phyloP scores from a whole-genome alignment of 2,113 vertebrate genomes.

The Salminus brasiliensis region DNA sequence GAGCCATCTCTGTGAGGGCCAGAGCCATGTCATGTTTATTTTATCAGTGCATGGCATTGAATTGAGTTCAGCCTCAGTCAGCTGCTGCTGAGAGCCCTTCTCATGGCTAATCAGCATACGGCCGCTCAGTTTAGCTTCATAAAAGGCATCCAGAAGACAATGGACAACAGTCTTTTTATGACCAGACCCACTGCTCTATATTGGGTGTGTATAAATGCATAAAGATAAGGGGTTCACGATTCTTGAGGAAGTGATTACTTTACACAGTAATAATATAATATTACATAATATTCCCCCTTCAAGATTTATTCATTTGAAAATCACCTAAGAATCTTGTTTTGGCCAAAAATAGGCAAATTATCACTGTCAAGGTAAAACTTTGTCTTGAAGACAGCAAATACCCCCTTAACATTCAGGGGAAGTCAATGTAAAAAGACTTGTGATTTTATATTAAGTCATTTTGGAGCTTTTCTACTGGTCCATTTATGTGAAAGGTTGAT shows the following conservation, averaged over 20 bases:
- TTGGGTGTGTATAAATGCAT: background rate
- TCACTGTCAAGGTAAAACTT: too few species aligned
- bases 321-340: too few species aligned
- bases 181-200: background rate
- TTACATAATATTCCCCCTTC: background rate
- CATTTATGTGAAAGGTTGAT: too few species aligned
- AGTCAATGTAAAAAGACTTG: too few species aligned
- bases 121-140: background rate
- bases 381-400: too few species aligned
- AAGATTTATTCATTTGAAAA: too few species aligned
- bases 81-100: constrained; percentile 43
- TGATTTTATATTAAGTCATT: too few species aligned
- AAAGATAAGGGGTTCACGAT: background rate
- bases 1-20: constrained; percentile 58
- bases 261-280: background rate
- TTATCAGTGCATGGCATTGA: constrained; percentile 66
- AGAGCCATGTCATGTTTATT: constrained; percentile 74
- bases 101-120: constrained; percentile 41
- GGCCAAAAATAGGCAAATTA: too few species aligned
- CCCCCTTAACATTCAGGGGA: too few species aligned
- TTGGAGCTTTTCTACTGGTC: too few species aligned
- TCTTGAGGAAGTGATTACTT: background rate
- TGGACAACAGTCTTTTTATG: constrained; percentile 14
- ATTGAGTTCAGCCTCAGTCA: constrained; percentile 48
- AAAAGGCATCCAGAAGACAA: constrained; percentile 22